Base-by-base conservation (phyloP, 2,888 invertebrate species). In the Cancer borealis region DNA sequence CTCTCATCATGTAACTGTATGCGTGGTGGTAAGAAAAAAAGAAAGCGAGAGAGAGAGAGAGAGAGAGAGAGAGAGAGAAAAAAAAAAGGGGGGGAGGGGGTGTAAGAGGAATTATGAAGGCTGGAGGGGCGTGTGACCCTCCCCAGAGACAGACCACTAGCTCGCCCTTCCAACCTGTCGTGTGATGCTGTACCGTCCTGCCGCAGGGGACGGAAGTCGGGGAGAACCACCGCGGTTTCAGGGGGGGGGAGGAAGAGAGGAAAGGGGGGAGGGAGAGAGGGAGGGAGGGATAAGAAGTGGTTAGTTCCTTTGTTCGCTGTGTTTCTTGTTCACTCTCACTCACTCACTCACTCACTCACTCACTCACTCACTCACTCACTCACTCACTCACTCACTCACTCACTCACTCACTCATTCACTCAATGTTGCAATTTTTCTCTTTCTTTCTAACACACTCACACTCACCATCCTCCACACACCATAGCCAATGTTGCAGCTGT, bases 381-480 rank as follows among this genome's bases (percentile, higher is more conserved):
- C 88, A 26, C 88, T 88, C 88, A 26, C 88, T 88, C 88, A 26
- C 88, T 88, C 88, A 26, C 88, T 88, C 88, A 30, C 88, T 88
- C 88, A 30, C 88, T 88, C 88, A 30, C 88, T 88, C 88, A 30
- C 88, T 88, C 88, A 30, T 47, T 88, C 88, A 30, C 46, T 88
- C 88, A 30, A n/a, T 46, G 6, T 88, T 30, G 12, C 79, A n/a
- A 26, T 79, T 30, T 2, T 30, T 26, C 79, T 79, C 30, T 79
- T 30, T 10, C 30, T 6, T 30, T n/a, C n/a, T n/a, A 5, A 30
- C 30, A 30, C 79, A 79, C 79, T 12, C 79, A 30, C 79, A 30
- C 79, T 10, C 66, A 66, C 66, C 10, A 4, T 17, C 66, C 10
- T n/a, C 21, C n/a, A 6, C 79, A 79, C 26, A 79, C 79, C 66